phyloP scores from a whole-genome alignment of 2,888 invertebrate genomes.

The Dasysyrphus albostriatus region DNA sequence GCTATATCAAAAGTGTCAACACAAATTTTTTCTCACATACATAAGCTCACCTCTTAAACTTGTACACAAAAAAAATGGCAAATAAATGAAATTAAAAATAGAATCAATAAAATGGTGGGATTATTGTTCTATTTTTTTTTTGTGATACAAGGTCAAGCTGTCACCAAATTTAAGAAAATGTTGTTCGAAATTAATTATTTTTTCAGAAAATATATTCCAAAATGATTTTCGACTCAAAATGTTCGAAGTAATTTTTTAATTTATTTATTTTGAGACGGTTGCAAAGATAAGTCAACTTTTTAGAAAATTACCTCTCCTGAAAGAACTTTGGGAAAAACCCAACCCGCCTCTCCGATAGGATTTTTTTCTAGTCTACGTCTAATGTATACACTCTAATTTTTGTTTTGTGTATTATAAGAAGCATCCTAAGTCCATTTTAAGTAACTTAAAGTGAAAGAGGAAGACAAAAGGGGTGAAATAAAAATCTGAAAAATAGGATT shows the following conservation, averaged over 20 bases:
- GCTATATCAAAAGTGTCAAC: not conserved
- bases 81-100: not conserved
- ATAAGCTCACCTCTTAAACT: not conserved
- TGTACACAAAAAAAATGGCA: not conserved
- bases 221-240: not conserved
- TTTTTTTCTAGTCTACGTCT: too few relatives aligned
- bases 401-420: too few relatives aligned
- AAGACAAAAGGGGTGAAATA: too few relatives aligned
- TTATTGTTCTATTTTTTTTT: not conserved
- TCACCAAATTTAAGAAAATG: not conserved
- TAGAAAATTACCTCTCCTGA: too few relatives aligned
- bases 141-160: slow-evolving; percentile 2
- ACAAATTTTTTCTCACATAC: not conserved
- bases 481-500: too few relatives aligned
- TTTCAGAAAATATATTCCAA: not conserved
- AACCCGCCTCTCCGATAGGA: too few relatives aligned
- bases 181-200: not conserved
- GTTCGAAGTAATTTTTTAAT: not conserved
- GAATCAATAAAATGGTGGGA: not conserved
- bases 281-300: too few relatives aligned
- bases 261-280: not conserved
- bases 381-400: too few relatives aligned
- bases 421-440: too few relatives aligned
- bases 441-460: too few relatives aligned
- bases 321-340: too few relatives aligned